Evolutionary conservation across 2,888 invertebrate species (phyloP).

Genomic region (Andricus curvator): DNA sequence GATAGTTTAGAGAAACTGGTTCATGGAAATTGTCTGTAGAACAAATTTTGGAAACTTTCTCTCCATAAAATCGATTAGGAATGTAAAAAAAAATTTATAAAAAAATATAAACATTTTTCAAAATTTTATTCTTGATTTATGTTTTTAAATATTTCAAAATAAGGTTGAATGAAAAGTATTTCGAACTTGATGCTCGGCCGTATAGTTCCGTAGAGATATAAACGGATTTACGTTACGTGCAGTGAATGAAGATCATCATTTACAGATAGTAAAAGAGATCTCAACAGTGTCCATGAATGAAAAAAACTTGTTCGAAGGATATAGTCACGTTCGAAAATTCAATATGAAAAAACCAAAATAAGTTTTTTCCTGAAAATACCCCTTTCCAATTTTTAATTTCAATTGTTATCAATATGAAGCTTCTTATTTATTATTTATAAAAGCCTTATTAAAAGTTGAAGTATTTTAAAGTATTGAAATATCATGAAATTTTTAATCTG

Average conservation of each 20-base stretch:
- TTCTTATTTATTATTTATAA: too few species aligned
- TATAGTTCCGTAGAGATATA: slow-evolving; percentile 29
- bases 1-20: background rate
- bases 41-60: background rate
- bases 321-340: background rate
- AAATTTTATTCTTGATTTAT: background rate
- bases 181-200: slow-evolving; percentile 17
- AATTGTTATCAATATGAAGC: too few species aligned
- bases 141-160: background rate
- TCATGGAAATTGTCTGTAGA: background rate
- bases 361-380: too few species aligned
- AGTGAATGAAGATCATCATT: slow-evolving; percentile 30
- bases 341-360: background rate
- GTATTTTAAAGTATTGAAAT: too few species aligned
- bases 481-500: too few species aligned
- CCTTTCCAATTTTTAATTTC: too few species aligned
- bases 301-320: background rate
- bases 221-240: slow-evolving; percentile 35
- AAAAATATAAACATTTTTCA: too few species aligned
- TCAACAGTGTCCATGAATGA: slow-evolving; percentile 15
- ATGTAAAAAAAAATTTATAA: background rate
- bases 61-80: background rate
- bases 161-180: slow-evolving; percentile 3
- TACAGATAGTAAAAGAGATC: slow-evolving; percentile 23
- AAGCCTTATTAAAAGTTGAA: too few species aligned